A percentile compares a stretch with the other conserved stretches of the same genome.
phyloP scores from a whole-genome alignment of 2,113 vertebrate species.

The Panthera leo region DNA sequence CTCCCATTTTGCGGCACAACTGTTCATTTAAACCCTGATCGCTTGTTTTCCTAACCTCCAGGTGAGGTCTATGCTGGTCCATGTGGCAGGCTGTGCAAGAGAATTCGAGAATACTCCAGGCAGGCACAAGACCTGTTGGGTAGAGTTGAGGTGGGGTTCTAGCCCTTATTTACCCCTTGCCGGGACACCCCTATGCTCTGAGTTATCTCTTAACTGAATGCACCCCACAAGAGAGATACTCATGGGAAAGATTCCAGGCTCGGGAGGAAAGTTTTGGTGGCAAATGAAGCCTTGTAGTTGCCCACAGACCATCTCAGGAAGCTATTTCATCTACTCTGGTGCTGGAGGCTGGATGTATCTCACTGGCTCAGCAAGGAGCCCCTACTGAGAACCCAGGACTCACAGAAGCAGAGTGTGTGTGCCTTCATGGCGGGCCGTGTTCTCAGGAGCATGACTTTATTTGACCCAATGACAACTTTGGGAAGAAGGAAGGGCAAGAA shows the following conservation, averaged over 20 bases:
- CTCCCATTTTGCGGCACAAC: not conserved
- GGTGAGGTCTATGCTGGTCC: not conserved
- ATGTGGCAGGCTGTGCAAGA: not conserved
- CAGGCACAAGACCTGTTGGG: not conserved
- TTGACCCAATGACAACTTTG: not conserved
- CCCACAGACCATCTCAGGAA: not conserved
- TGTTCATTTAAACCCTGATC: not conserved
- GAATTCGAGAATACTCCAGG: not conserved
- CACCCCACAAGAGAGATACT: not conserved
- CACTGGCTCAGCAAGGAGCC: not conserved
- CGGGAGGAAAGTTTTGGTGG: not conserved
- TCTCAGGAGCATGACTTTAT: conserved; percentile 24
- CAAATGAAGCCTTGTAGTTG: not conserved
- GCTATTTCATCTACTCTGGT: not conserved
- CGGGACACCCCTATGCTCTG: not conserved
- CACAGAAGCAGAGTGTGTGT: too few species aligned
- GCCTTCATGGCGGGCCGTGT: not conserved
- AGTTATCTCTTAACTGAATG: not conserved
- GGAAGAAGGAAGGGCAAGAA: not conserved
- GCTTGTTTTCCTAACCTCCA: conserved; percentile 17
- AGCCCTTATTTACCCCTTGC: not conserved
- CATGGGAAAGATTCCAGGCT: not conserved
- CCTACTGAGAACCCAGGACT: not conserved
- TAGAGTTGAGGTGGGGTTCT: not conserved
- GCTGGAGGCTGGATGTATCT: not conserved